These are phyloP conservation scores for Schizopygopsis malacanthus DNA, from an alignment of 2,797 vertebrate genomes.

Conservation along the genomic window DNA sequence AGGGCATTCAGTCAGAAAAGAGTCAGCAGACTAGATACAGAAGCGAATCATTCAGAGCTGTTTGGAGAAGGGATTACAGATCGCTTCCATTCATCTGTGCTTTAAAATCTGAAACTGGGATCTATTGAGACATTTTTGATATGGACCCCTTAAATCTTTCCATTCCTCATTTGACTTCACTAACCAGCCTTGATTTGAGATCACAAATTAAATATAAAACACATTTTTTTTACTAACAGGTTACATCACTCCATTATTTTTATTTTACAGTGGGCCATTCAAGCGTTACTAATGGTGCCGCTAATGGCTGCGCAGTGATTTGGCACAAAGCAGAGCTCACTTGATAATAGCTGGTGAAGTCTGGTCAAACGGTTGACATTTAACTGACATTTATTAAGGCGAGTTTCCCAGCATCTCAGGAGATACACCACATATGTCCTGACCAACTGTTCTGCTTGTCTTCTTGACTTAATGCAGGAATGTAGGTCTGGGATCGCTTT, in stretches of 20 bases:
- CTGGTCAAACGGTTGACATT: constrained; percentile 58
- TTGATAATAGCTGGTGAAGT: constrained; percentile 50
- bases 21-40: constrained; percentile 24
- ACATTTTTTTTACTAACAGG: neutral
- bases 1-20: constrained; percentile 23
- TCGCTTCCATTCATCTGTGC: constrained; percentile 2
- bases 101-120: neutral
- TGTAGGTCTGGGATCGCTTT: neutral
- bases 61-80: neutral
- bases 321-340: constrained; percentile 41
- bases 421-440: constrained; percentile 18
- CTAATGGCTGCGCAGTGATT: constrained; percentile 49
- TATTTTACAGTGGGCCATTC: constrained; percentile 31
- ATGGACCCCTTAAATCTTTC: neutral
- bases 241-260: constrained; percentile 35
- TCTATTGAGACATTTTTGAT: neutral
- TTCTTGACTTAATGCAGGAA: neutral
- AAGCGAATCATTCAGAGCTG: neutral
- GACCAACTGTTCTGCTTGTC: constrained; percentile 17
- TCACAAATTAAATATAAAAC: neutral
- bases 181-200: constrained; percentile 30
- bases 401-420: constrained; percentile 31
- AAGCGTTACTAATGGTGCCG: constrained; percentile 28
- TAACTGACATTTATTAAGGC: constrained; percentile 55
- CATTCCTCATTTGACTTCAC: neutral